Evolutionary conservation across 2,888 invertebrate genomes (phyloP).

Genomic region (Sussaba pulchella): DNA sequence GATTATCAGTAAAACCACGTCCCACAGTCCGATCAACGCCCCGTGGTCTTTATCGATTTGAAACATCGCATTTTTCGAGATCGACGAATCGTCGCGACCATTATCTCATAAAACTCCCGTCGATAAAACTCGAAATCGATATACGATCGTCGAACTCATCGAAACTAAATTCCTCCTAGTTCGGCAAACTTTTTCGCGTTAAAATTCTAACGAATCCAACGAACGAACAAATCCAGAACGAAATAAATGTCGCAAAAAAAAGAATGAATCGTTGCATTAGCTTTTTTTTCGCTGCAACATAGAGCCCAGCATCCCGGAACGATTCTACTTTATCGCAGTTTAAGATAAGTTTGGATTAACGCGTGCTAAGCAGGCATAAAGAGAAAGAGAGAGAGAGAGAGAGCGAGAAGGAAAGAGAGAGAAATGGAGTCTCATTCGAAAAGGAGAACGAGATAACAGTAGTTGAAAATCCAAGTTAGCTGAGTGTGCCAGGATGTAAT

Average conservation of each 20-base stretch:
- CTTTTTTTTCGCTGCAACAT: slow-evolving; percentile 32
- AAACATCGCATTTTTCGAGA: slow-evolving; percentile 15
- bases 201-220: slow-evolving; percentile 27
- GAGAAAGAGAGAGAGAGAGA: slow-evolving; percentile 40
- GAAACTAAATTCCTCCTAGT: slow-evolving; percentile 11
- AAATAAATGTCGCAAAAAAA: slow-evolving; percentile 10
- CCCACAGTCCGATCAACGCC: slow-evolving; percentile 35
- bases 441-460: slow-evolving; percentile 17
- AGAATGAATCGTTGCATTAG: not conserved
- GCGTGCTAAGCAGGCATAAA: slow-evolving; percentile 44
- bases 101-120: not conserved
- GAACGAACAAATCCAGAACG: not conserved
- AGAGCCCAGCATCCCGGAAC: slow-evolving; percentile 39
- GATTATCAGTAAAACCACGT: not conserved
- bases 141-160: slow-evolving; percentile 23
- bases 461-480: slow-evolving; percentile 61
- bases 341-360: slow-evolving; percentile 66
- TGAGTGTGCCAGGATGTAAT: slow-evolving; percentile 53
- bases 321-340: slow-evolving; percentile 66
- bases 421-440: too few species aligned
- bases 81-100: slow-evolving; percentile 9
- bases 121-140: slow-evolving; percentile 41
- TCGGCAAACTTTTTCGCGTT: slow-evolving; percentile 10
- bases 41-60: slow-evolving; percentile 20
- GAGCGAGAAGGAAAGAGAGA: too few species aligned